These are phyloP conservation scores for Zootoca vivipara DNA, from an alignment of 2,113 vertebrate genomes.

Conservation along the genomic window DNA sequence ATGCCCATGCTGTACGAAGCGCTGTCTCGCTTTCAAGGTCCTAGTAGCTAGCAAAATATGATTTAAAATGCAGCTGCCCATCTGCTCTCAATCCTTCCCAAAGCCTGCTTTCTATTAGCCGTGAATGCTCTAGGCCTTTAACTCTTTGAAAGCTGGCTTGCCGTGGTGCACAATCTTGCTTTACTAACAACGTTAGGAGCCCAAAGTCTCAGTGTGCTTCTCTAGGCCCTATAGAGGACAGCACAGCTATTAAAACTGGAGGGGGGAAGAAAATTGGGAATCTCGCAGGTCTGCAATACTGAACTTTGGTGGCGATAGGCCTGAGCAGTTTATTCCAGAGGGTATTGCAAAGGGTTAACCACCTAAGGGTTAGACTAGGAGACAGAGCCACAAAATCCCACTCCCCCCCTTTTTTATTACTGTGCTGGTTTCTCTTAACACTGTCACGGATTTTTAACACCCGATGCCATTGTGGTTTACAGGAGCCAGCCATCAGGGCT, in stretches of 20 bases:
- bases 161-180: not conserved
- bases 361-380: not conserved
- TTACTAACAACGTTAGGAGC: not conserved
- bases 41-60: slow-evolving; percentile 69
- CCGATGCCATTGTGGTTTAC: slow-evolving; percentile 8
- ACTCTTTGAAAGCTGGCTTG: slow-evolving; percentile 49
- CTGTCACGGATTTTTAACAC: slow-evolving; percentile 12
- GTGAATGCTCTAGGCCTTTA: slow-evolving; percentile 59
- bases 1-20: slow-evolving; percentile 64
- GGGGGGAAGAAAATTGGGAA: not conserved
- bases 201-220: not conserved
- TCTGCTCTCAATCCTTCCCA: slow-evolving; percentile 70
- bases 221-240: not conserved
- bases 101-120: slow-evolving; percentile 70
- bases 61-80: slow-evolving; percentile 72
- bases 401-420: not conserved
- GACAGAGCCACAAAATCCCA: not conserved
- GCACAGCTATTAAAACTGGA: not conserved
- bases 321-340: not conserved
- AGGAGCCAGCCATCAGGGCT: slow-evolving; percentile 3
- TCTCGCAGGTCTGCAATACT: not conserved
- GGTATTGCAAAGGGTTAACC: slow-evolving; percentile 12
- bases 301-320: not conserved
- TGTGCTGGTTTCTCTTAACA: slow-evolving; percentile 3
- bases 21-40: slow-evolving; percentile 66